phyloP scores from a whole-genome alignment of 2,797 vertebrate genomes.

The Ciconia nigra region DNA sequence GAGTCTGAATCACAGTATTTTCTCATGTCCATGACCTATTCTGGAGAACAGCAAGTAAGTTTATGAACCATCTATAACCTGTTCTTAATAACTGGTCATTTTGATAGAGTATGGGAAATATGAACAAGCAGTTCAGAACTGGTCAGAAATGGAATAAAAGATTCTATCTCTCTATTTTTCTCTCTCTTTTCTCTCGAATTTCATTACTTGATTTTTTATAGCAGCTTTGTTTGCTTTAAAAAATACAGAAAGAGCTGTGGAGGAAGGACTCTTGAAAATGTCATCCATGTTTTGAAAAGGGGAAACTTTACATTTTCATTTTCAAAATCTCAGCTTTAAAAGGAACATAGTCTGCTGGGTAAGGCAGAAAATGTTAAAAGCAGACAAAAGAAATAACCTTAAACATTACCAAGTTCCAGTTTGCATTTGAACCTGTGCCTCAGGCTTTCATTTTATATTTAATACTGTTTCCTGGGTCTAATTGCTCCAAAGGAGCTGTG shows the following conservation, averaged over 20 bases:
- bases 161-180: background rate
- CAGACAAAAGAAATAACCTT: slow-evolving; percentile 29
- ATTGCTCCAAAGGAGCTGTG: background rate
- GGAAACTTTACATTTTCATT: slow-evolving; percentile 28
- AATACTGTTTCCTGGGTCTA: background rate
- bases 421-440: slow-evolving; percentile 7
- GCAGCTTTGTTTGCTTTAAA: slow-evolving; percentile 12
- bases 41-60: background rate
- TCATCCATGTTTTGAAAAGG: background rate
- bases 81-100: background rate
- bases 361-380: slow-evolving; percentile 45
- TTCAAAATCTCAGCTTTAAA: slow-evolving; percentile 21
- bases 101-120: background rate
- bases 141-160: background rate
- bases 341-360: background rate
- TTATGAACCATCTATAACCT: background rate
- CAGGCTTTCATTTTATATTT: slow-evolving; percentile 21
- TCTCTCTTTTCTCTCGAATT: background rate
- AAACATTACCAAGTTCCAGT: background rate
- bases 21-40: background rate
- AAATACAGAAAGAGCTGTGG: background rate
- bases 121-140: background rate
- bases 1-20: background rate
- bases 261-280: slow-evolving; percentile 32
- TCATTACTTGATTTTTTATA: background rate